Percentiles rank a stretch among this genome's conserved stretches.
Conservation (phyloP, 2,113 vertebrate species). For the Catharus minimus region DNA sequence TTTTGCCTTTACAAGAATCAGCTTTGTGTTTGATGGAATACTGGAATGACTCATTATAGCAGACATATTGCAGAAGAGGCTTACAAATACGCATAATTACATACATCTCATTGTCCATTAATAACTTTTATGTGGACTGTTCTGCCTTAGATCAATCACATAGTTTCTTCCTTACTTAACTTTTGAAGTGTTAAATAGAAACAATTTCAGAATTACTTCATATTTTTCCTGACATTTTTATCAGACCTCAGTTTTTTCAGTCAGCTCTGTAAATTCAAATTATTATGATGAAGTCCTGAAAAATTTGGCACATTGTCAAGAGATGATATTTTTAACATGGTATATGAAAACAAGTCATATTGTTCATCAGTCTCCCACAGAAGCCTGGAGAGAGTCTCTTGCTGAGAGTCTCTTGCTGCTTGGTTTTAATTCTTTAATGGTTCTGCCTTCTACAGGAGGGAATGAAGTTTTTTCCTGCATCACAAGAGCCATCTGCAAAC, state of each 20-base stretch:
- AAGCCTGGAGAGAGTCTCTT: not conserved
- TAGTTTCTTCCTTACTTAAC: not conserved
- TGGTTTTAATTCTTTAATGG: not conserved
- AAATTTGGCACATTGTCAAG: not conserved
- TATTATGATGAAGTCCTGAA: not conserved
- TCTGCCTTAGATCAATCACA: not conserved
- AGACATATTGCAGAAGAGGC: not conserved
- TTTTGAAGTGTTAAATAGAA: not conserved
- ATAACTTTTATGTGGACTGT: not conserved
- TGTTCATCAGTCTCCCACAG: not conserved
- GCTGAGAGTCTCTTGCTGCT: not conserved
- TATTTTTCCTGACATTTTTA: not conserved
- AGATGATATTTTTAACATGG: not conserved
- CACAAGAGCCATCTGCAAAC: slow-evolving; percentile 14
- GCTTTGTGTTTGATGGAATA: not conserved
- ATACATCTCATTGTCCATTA: not conserved
- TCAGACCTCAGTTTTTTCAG: not conserved
- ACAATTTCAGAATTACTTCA: not conserved
- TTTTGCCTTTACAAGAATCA: not conserved
- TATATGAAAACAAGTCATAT: not conserved
- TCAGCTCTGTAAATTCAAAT: not conserved
- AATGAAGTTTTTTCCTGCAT: not conserved
- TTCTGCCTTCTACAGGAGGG: not conserved
- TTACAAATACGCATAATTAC: not conserved
- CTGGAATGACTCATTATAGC: not conserved